Evolutionary conservation across 1,140 invertebrate genomes (phyloP).

Genomic region (Elymnias hypermnestra): DNA sequence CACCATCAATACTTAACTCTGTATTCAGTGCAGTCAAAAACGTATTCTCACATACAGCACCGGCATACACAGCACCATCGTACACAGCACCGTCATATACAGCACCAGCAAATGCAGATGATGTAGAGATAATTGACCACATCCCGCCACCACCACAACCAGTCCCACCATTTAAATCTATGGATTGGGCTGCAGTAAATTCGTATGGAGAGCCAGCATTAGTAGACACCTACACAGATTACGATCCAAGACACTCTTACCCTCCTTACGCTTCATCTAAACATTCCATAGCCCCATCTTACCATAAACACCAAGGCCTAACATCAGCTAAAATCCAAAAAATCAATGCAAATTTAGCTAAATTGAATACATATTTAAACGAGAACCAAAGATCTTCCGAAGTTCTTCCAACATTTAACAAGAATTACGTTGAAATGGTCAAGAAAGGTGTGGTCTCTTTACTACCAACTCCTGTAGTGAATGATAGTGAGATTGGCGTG

Average conservation of each 20-base stretch:
- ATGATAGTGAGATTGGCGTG: conserved; percentile 61
- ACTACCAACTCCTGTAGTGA: conserved; percentile 48
- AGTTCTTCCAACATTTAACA: conserved; percentile 39
- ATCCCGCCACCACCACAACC: conserved; percentile 48
- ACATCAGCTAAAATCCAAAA: conserved; percentile 60
- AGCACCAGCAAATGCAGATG: conserved; percentile 20
- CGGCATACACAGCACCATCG: too few species aligned
- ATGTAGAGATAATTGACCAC: conserved; percentile 24
- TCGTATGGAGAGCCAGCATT: conserved; percentile 60
- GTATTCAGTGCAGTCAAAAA: conserved; percentile 59
- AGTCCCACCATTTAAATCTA: conserved; percentile 46
- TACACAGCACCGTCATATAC: too few species aligned
- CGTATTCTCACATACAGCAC: too few species aligned
- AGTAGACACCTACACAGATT: conserved; percentile 44
- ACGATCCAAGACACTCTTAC: conserved; percentile 41
- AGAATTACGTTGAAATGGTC: conserved; percentile 41
- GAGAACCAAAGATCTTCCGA: conserved; percentile 56
- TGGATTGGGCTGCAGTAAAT: conserved; percentile 50
- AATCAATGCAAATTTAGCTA: conserved; percentile 53
- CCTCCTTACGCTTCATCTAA: conserved; percentile 43
- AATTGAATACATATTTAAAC: conserved; percentile 43
- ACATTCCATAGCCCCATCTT: conserved; percentile 29
- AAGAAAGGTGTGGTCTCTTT: conserved; percentile 43
- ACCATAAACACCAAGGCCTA: conserved; percentile 34
- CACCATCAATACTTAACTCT: conserved; percentile 52